phyloP scores from a whole-genome alignment of 2,113 vertebrate species.

The Emydura subglobosa region DNA sequence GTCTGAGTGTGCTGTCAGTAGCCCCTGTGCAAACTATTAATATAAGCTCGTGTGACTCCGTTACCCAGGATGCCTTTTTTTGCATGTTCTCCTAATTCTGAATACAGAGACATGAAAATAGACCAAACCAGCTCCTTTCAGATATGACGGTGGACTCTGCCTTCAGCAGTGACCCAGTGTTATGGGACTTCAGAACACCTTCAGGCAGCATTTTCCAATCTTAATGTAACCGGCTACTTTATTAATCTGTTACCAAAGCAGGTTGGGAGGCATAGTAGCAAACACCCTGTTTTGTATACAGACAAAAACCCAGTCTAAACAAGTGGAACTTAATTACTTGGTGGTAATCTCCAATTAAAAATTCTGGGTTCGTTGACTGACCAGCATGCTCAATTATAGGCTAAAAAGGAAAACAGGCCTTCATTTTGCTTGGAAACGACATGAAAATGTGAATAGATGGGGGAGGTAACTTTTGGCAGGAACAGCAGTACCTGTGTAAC shows the following conservation, averaged over 20 bases:
- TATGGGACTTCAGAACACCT: neutral
- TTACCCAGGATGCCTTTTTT: neutral
- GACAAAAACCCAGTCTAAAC: neutral
- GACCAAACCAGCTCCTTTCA: neutral
- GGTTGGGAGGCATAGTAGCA: conserved; percentile 20
- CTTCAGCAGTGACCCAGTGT: neutral
- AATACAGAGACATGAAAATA: neutral
- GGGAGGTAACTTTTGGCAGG: neutral
- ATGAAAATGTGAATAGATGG: neutral
- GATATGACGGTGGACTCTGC: neutral
- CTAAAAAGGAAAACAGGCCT: neutral
- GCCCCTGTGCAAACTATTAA: conserved; percentile 1
- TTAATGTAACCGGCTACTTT: neutral
- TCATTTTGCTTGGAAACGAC: neutral
- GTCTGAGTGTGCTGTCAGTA: conserved; percentile 72
- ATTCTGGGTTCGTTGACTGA: neutral
- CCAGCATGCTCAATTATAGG: rapidly evolving
- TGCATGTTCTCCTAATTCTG: neutral
- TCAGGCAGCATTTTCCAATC: neutral
- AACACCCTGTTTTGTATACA: neutral
- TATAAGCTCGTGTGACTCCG: neutral
- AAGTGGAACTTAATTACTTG: neutral
- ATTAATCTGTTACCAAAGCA: conserved; percentile 1
- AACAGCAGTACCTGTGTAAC: neutral
- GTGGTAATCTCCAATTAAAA: neutral